Evolutionary conservation across 2,797 vertebrate species (phyloP).

Genomic region (Carcharodon carcharias): DNA sequence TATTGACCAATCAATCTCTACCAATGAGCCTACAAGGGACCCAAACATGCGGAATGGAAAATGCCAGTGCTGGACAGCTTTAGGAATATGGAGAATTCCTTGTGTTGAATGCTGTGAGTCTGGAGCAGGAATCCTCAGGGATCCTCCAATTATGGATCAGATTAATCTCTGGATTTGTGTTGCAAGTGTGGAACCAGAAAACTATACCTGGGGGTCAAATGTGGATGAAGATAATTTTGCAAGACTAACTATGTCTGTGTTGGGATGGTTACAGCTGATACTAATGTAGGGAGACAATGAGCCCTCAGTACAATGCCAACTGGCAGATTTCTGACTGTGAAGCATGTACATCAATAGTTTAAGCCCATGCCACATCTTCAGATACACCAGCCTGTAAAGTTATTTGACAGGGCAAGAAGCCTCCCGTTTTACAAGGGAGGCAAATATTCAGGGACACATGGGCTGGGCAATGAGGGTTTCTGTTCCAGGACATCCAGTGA

Average conservation of each 20-base stretch:
- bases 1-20: background rate
- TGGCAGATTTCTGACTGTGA: background rate
- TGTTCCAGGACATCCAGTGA: background rate
- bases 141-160: background rate
- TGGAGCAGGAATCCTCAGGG: background rate
- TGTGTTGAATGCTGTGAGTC: background rate
- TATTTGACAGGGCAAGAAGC: background rate
- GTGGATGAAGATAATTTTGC: background rate
- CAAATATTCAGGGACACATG: background rate
- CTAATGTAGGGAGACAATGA: background rate
- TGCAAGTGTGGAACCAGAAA: background rate
- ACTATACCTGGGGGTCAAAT: too few relatives aligned
- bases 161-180: background rate
- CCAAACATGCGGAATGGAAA: background rate
- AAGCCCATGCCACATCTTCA: background rate
- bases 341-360: background rate
- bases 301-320: background rate
- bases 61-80: background rate
- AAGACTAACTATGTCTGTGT: background rate
- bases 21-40: background rate
- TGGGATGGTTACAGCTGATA: background rate
- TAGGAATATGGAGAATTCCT: background rate
- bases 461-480: background rate
- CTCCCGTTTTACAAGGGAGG: background rate
- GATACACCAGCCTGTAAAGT: background rate